Percentiles rank a stretch among this genome's conserved stretches.
Evolutionary conservation across 2,888 invertebrate species (phyloP).

Genomic region (Temnothorax unifasciatus): DNA sequence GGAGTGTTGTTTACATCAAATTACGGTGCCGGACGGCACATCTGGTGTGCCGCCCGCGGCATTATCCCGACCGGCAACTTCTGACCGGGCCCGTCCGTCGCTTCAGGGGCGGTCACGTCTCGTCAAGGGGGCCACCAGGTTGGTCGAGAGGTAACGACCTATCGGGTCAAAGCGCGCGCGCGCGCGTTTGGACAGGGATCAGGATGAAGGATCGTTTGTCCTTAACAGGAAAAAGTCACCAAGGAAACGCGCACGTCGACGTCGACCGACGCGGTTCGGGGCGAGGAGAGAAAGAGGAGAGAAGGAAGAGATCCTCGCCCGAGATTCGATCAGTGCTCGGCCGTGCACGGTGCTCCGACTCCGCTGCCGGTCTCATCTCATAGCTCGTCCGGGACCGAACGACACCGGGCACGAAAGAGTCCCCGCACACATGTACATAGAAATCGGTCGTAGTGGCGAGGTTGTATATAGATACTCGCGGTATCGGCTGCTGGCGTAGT

Average conservation of each 20-base stretch:
- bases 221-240: slow-evolving; percentile 61
- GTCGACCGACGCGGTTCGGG: slow-evolving; percentile 28
- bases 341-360: slow-evolving; percentile 23
- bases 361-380: slow-evolving; percentile 44
- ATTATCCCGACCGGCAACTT: slow-evolving; percentile 28
- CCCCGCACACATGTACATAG: slow-evolving; percentile 4
- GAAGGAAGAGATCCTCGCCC: slow-evolving; percentile 65
- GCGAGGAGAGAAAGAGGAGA: slow-evolving; percentile 45
- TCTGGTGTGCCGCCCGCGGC: slow-evolving; percentile 48
- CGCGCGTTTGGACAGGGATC: slow-evolving; percentile 45
- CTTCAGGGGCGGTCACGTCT: slow-evolving; percentile 75
- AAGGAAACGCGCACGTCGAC: slow-evolving; percentile 64
- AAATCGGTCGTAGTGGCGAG: slow-evolving; percentile 7
- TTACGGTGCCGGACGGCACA: slow-evolving; percentile 43
- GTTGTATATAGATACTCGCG: slow-evolving; percentile 24
- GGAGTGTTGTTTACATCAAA: slow-evolving; percentile 45
- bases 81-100: slow-evolving; percentile 54
- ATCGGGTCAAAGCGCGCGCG: slow-evolving; percentile 67
- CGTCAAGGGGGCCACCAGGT: slow-evolving; percentile 75
- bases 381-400: slow-evolving; percentile 28
- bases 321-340: slow-evolving; percentile 71
- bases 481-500: slow-evolving; percentile 48
- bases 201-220: slow-evolving; percentile 53
- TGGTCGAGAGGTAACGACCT: slow-evolving; percentile 74
- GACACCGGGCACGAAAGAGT: slow-evolving; percentile 20